phyloP scores from a whole-genome alignment of 2,797 vertebrate species.

The Sebastes variabilis region DNA sequence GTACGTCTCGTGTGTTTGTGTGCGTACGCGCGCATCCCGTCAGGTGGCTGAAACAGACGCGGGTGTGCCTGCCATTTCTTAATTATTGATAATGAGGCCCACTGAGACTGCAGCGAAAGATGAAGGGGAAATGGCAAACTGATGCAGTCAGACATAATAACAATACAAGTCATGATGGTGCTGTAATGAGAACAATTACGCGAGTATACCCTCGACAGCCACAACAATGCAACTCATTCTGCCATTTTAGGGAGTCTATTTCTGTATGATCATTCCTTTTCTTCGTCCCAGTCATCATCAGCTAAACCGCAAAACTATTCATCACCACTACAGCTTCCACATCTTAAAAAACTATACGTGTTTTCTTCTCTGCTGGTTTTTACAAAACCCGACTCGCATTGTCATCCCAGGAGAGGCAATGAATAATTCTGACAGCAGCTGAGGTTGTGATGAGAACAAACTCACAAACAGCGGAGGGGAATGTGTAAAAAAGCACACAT shows the following conservation, averaged over 20 bases:
- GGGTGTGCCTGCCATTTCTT: constrained; percentile 76
- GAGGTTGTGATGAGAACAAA: constrained; percentile 34
- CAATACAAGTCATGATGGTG: constrained; percentile 61
- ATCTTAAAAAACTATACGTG: constrained; percentile 26
- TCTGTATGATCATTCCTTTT: constrained; percentile 14
- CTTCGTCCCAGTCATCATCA: constrained; percentile 29
- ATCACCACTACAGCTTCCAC: constrained; percentile 22
- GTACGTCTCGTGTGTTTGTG: constrained; percentile 5
- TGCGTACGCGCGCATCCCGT: constrained; percentile 14
- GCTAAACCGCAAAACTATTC: constrained; percentile 17
- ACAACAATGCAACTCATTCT: constrained; percentile 51
- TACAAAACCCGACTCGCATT: constrained; percentile 24
- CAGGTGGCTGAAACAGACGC: constrained; percentile 64
- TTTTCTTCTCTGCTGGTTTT: constrained; percentile 41
- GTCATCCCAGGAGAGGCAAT: constrained; percentile 40
- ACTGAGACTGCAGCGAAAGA: constrained; percentile 65
- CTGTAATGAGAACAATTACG: constrained; percentile 66
- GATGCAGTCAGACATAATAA: constrained; percentile 73
- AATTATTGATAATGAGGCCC: constrained; percentile 81
- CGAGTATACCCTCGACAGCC: constrained; percentile 43
- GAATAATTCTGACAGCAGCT: constrained; percentile 60
- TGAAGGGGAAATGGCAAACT: constrained; percentile 72
- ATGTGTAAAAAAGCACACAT: constrained; percentile 34
- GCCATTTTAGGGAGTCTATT: constrained; percentile 29
- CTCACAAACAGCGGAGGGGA: constrained; percentile 32